These are phyloP conservation scores for Porites rus DNA, from an alignment of 92 coral and sea anemone species.

Conservation along the genomic window DNA sequence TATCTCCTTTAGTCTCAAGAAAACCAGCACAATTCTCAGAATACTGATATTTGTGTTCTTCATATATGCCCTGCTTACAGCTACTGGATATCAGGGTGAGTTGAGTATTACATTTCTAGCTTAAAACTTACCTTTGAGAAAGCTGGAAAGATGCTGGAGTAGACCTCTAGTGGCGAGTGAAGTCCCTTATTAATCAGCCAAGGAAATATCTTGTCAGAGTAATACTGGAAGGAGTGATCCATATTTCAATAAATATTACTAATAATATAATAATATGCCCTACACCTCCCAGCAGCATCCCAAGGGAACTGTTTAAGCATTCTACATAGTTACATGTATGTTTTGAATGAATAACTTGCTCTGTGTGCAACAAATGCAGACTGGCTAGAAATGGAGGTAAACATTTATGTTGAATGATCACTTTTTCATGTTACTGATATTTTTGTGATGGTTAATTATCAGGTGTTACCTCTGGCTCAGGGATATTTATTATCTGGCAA, in stretches of 20 bases:
- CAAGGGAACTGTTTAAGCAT: too few species aligned
- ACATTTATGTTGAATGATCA: not conserved
- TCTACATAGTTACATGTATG: too few species aligned
- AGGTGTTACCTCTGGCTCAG: slow-evolving; percentile 57
- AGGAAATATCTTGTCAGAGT: not conserved
- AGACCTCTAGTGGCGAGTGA: too few species aligned
- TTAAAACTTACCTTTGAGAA: not conserved
- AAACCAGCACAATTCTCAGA: slow-evolving; percentile 11
- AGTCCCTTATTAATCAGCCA: not conserved
- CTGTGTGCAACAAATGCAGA: too few species aligned
- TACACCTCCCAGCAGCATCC: too few species aligned
- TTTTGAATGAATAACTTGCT: too few species aligned
- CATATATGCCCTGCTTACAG: slow-evolving; percentile 20
- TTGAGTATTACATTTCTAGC: not conserved
- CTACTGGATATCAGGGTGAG: slow-evolving; percentile 26
- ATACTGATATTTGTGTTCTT: slow-evolving; percentile 28
- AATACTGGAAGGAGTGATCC: too few species aligned
- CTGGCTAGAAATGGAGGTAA: not conserved
- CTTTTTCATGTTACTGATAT: not conserved
- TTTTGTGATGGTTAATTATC: slow-evolving; percentile 18
- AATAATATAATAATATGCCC: too few species aligned
- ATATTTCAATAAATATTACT: too few species aligned
- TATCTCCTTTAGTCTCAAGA: not conserved
- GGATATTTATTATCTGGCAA: slow-evolving; percentile 55
- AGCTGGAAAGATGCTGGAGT: not conserved